Percentiles rank a stretch among this genome's conserved stretches.
Evolutionary conservation across 2,888 invertebrate genomes (phyloP).

Genomic region (Xylocampa areola): DNA sequence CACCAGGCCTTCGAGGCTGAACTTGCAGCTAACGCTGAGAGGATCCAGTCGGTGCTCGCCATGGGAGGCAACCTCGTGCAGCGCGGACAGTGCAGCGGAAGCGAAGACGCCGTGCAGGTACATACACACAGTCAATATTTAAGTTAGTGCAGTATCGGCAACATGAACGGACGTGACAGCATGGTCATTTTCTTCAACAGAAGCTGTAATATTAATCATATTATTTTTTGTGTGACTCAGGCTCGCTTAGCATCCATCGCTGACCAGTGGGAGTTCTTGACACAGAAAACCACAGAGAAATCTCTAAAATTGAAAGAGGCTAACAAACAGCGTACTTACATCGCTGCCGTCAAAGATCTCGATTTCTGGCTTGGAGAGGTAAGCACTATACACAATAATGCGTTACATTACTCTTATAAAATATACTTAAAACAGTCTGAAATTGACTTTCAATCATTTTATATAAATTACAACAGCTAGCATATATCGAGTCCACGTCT

Average conservation of each 20-base stretch:
- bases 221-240: slow-evolving; percentile 60
- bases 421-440: no score
- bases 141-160: no score
- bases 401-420: no score
- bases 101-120: slow-evolving; percentile 98
- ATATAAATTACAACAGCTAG: no score
- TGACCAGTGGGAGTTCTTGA: slow-evolving; percentile 99
- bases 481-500: not conserved
- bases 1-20: slow-evolving; percentile 99
- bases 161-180: no score
- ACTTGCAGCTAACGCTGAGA: slow-evolving; percentile 99
- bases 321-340: slow-evolving; percentile 99
- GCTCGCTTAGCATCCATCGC: slow-evolving; percentile 96
- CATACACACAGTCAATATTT: no score
- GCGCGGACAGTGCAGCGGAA: slow-evolving; percentile 98
- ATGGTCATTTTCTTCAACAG: no score
- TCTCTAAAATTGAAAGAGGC: slow-evolving; percentile 99
- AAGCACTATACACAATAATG: slow-evolving; percentile 2
- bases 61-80: slow-evolving; percentile 98
- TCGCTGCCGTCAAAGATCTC: slow-evolving; percentile 99
- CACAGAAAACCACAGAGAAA: slow-evolving; percentile 99
- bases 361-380: slow-evolving; percentile 99
- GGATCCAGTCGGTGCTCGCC: slow-evolving; percentile 98
- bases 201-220: not conserved
- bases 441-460: no score